phyloP scores from a whole-genome alignment of 2,888 invertebrate species.

The Sphaerophoria taeniata region DNA sequence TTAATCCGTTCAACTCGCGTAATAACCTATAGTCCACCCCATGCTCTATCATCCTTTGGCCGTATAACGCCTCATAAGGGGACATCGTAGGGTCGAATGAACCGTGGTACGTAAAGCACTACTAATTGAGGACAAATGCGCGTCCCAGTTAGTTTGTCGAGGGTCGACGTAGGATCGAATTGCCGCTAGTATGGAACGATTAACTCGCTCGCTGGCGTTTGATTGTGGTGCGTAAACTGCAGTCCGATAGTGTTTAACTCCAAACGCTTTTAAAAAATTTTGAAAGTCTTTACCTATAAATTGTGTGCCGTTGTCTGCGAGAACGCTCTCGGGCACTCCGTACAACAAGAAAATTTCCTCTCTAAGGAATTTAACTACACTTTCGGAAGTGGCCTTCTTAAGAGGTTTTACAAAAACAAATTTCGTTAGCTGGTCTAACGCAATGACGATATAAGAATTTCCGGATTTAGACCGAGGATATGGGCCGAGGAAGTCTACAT shows the following conservation, averaged over 20 bases:
- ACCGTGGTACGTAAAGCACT: too few relatives aligned
- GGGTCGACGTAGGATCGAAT: not conserved
- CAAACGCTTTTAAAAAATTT: not conserved
- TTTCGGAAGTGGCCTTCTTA: not conserved
- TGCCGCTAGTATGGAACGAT: not conserved
- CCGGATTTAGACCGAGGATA: not conserved
- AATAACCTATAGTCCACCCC: too few relatives aligned
- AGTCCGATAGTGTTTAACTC: slow-evolving; percentile 7
- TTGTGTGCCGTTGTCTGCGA: not conserved
- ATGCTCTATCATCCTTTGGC: too few relatives aligned
- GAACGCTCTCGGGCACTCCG: slow-evolving; percentile 6
- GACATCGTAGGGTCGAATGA: too few relatives aligned
- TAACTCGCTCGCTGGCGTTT: too few relatives aligned
- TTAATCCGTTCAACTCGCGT: too few relatives aligned
- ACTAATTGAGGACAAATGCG: too few relatives aligned
- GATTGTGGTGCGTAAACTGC: not conserved
- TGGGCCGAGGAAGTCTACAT: not conserved
- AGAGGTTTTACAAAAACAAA: not conserved
- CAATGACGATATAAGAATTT: not conserved
- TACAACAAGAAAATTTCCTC: not conserved
- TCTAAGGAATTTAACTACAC: not conserved
- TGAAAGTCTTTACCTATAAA: not conserved
- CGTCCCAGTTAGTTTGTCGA: not conserved
- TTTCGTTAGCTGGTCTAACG: not conserved
- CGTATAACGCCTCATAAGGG: too few relatives aligned